Conservation (phyloP, 2,797 vertebrate genomes). For the Sebastes variabilis region DNA sequence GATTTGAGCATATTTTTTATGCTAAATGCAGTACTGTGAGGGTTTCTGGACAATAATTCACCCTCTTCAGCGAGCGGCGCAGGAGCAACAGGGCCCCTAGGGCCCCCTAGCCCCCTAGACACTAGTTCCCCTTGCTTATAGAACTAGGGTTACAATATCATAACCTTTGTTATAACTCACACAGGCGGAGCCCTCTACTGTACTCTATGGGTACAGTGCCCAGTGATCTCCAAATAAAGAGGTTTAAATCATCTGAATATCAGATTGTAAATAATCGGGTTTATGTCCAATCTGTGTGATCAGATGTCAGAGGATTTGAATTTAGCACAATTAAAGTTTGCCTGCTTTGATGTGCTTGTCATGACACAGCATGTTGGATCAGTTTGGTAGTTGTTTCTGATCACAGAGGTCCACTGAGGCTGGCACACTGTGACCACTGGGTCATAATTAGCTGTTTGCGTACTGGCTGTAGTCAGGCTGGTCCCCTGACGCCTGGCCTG, state of each 20-base stretch:
- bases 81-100: neutral
- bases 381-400: neutral
- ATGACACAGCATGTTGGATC: neutral
- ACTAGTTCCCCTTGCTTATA: neutral
- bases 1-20: too few species aligned
- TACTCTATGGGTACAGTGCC: too few species aligned
- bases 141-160: neutral
- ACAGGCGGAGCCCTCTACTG: neutral
- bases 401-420: neutral
- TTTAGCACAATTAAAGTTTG: too few species aligned
- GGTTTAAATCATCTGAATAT: too few species aligned
- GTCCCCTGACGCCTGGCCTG: conserved; percentile 11
- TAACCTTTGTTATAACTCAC: neutral
- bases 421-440: conserved; percentile 4
- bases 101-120: too few species aligned
- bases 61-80: too few species aligned
- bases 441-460: conserved; percentile 42
- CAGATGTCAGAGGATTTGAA: too few species aligned
- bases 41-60: too few species aligned
- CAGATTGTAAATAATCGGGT: too few species aligned
- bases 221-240: too few species aligned
- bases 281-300: too few species aligned
- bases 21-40: too few species aligned
- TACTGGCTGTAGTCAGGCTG: conserved; percentile 14
- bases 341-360: neutral